These are phyloP conservation scores for Drosophila albomicans DNA, from an alignment of 1,140 invertebrate species.

Conservation along the genomic window DNA sequence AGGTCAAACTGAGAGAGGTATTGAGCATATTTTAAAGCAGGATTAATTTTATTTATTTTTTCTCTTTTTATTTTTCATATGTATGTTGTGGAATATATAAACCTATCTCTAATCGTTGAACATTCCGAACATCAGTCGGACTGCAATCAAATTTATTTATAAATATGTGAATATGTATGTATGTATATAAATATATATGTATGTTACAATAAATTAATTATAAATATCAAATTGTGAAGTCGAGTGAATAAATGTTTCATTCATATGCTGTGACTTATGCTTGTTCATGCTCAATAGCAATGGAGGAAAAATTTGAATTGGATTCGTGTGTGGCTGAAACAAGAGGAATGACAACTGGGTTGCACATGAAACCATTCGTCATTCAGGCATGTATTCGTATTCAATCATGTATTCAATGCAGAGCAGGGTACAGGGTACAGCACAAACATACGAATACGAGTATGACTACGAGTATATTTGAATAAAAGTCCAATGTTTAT, in stretches of 20 bases:
- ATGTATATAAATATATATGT: background rate
- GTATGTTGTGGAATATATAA: no score
- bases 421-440: slow-evolving; percentile 17
- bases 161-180: no score
- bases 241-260: slow-evolving; percentile 36
- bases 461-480: slow-evolving; percentile 59
- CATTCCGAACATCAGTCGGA: no score
- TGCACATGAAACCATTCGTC: slow-evolving; percentile 68
- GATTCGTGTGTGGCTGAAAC: slow-evolving; percentile 68
- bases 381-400: slow-evolving; percentile 68
- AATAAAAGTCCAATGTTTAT: slow-evolving; percentile 76
- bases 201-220: background rate
- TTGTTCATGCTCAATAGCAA: slow-evolving; percentile 68
- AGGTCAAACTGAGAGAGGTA: no score
- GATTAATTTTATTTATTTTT: no score
- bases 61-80: no score
- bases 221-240: slow-evolving; percentile 11
- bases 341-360: slow-evolving; percentile 51
- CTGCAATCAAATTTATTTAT: no score
- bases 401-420: slow-evolving; percentile 77
- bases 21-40: no score
- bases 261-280: slow-evolving; percentile 69
- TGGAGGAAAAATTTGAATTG: slow-evolving; percentile 43
- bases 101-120: no score
- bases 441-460: slow-evolving; percentile 14